A percentile compares a stretch with the other conserved stretches of the same genome.
phyloP scores from a whole-genome alignment of 2,888 invertebrate species.

The Anoplius nigerrimus region DNA sequence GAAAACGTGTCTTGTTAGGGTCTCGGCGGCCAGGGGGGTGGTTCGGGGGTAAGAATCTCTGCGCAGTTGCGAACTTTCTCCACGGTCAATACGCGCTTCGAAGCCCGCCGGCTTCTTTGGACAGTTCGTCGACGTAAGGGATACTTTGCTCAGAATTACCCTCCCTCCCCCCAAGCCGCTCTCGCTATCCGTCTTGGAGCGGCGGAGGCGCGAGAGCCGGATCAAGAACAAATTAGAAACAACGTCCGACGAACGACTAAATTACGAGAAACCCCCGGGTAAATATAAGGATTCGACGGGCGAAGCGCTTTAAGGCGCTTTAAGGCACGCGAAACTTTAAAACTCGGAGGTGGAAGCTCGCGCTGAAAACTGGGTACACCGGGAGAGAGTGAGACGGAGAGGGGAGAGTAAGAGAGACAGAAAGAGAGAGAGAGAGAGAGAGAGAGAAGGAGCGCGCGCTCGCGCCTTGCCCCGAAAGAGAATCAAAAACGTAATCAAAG shows the following conservation, averaged over 20 bases:
- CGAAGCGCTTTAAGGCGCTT: conserved; percentile 3
- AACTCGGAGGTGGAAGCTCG: conserved; percentile 2
- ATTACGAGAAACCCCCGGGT: conserved; percentile 18
- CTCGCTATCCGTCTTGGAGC: too few relatives aligned
- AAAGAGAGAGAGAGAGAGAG: too few relatives aligned
- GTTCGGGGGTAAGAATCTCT: too few relatives aligned
- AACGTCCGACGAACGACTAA: conserved; percentile 19
- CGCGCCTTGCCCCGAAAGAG: conserved; percentile 27
- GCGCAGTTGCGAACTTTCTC: too few relatives aligned
- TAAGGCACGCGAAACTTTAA: conserved; percentile 8
- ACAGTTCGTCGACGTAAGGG: too few relatives aligned
- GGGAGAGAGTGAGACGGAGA: too few relatives aligned
- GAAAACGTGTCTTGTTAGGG: too few relatives aligned
- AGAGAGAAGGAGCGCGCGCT: background rate
- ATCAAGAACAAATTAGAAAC: conserved; percentile 3
- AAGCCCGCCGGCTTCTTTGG: too few relatives aligned
- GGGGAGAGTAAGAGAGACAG: too few relatives aligned
- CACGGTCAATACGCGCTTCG: too few relatives aligned
- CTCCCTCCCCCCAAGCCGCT: background rate
- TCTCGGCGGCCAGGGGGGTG: too few relatives aligned
- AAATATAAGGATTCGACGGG: conserved; percentile 9
- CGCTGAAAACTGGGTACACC: background rate
- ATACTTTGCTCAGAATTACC: too few relatives aligned
- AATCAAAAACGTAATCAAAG: conserved; percentile 47
- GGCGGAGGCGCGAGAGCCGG: background rate